Percentiles rank a stretch among this genome's conserved stretches.
Evolutionary conservation across 2,797 vertebrate genomes (phyloP).

Genomic region (Bryconaethiops microstoma): DNA sequence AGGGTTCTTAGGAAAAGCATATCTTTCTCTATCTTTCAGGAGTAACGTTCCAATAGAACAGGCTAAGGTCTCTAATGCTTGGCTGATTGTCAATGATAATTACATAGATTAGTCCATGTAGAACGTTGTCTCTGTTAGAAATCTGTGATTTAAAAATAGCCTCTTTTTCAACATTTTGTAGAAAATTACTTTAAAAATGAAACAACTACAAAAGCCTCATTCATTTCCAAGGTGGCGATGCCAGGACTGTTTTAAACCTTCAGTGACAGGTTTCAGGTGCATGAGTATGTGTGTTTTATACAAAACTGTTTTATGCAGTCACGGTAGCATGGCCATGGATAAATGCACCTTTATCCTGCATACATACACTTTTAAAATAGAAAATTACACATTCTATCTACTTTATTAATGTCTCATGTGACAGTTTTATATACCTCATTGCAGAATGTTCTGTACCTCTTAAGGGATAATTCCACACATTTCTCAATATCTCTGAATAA

Average conservation of each 20-base stretch:
- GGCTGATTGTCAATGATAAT: slow-evolving; percentile 13
- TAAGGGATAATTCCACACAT: too few relatives aligned
- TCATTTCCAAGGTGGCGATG: background rate
- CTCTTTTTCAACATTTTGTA: slow-evolving; percentile 7
- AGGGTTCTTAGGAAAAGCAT: background rate
- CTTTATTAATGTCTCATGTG: too few relatives aligned
- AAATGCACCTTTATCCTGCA: background rate
- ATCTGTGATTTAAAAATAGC: background rate
- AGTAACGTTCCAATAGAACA: background rate
- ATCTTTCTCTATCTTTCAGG: background rate
- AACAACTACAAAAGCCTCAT: background rate
- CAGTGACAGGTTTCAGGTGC: background rate
- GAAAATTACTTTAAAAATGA: background rate
- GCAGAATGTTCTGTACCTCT: too few relatives aligned
- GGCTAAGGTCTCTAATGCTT: background rate
- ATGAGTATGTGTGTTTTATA: background rate
- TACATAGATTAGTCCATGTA: slow-evolving; percentile 16
- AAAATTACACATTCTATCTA: too few relatives aligned
- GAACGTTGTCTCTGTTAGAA: background rate
- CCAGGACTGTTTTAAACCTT: background rate
- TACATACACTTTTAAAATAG: too few relatives aligned
- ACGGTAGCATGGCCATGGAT: background rate
- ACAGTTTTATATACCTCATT: too few relatives aligned
- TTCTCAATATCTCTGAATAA: too few relatives aligned
- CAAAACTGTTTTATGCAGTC: too few relatives aligned